These are phyloP conservation scores for Orbicella faveolata DNA, from an alignment of 64 coral and sea anemone genomes.

Conservation along the genomic window DNA sequence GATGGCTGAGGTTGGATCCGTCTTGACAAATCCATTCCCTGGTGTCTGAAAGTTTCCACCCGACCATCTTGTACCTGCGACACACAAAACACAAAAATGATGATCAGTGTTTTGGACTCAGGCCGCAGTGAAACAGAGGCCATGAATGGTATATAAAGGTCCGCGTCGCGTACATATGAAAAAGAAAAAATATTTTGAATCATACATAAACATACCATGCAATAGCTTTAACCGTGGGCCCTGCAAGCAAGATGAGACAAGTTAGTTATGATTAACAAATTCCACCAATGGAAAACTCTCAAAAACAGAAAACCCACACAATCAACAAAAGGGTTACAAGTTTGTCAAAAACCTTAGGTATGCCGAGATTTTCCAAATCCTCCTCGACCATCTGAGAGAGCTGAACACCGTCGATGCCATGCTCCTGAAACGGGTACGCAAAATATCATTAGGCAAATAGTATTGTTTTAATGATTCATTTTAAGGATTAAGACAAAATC, in stretches of 20 bases:
- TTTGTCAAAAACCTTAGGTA: conserved; percentile 70
- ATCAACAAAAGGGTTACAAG: background rate
- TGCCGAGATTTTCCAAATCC: conserved; percentile 89
- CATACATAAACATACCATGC: conserved; percentile 49
- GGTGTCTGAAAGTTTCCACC: conserved; percentile 40
- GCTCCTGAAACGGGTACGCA: conserved; percentile 52
- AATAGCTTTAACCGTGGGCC: conserved; percentile 95
- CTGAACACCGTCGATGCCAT: conserved; percentile 59
- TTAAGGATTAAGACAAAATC: background rate
- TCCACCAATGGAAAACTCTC: background rate
- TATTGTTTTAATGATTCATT: too few species aligned
- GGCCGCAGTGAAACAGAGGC: too few species aligned
- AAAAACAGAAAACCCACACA: background rate
- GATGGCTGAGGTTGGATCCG: conserved; percentile 1
- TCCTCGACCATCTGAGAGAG: conserved; percentile 78
- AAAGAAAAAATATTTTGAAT: too few species aligned
- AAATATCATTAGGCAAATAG: background rate
- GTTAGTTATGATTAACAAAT: background rate
- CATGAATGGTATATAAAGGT: too few species aligned
- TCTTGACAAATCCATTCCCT: conserved; percentile 58
- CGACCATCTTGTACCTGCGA: conserved; percentile 36
- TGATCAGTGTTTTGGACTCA: too few species aligned
- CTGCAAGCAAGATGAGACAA: conserved; percentile 29
- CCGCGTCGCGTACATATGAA: too few species aligned
- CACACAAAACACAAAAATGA: background rate